Evolutionary conservation across 2,797 vertebrate genomes (phyloP), one percentile per base, ranked within the genome.

Genomic region (Typhlichthys eigenmanni): DNA sequence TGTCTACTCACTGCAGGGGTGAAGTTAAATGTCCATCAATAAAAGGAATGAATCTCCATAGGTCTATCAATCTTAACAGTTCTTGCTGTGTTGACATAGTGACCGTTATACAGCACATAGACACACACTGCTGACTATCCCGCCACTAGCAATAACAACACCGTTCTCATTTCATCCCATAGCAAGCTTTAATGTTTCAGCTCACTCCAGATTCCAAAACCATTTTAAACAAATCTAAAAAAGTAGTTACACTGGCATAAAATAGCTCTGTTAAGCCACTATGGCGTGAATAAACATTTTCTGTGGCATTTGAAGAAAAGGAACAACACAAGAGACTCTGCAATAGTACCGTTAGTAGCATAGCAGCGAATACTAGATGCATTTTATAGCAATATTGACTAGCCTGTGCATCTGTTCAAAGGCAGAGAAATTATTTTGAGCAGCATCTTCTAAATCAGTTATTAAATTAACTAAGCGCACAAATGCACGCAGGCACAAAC

Each of bases 151-250:
- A 64, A 32, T 32, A 43, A 53, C 64, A 76, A 70, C 51, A 68
- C 61, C 49, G 56, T 2, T 43, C 24, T 68, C 29, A 64, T 66
- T 59, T 72, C 52, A 38, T 38, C 38, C 38, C 38, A 38, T 9
- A 82, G n/a, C 61, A 78, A 64, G 29, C 64, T 71, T 75, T 70
- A 65, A 65, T 43, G 7, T 69, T 74, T 75, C 62, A 76, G 53
- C 76, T 47, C 11, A 55, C 19, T 50, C 71, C 66, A 74, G 56
- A 24, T 24, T 24, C 24, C 3, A 78, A 80, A 80, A 76, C 80
- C 60, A 78, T 69, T 72, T 62, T 17, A 70, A 11, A 68, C 46
- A 84, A 58, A 63, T 80, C 45, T 76, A 68, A 45, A 66, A 66
- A 78, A 80, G 75, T 59, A 71, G 29, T 69, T 45, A 5, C 32